A percentile compares a stretch with the other conserved stretches of the same genome.
phyloP scores from a whole-genome alignment of 2,888 invertebrate species.

The Dilophus febrilis region DNA sequence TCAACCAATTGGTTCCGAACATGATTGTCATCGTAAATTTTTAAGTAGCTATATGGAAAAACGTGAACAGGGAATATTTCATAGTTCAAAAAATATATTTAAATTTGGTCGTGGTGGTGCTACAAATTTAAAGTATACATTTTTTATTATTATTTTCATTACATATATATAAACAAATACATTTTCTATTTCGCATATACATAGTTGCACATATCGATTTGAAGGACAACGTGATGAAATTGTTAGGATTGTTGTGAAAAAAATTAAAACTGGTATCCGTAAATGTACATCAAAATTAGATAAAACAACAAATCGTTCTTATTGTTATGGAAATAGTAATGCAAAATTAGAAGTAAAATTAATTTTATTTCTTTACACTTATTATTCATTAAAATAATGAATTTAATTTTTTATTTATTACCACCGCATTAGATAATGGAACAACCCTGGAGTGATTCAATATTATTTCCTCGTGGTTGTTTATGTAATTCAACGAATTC shows the following conservation, averaged over 20 bases:
- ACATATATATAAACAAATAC: background rate
- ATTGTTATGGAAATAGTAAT: slow-evolving; percentile 52
- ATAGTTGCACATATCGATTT: slow-evolving; percentile 72
- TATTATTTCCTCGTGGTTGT: slow-evolving; percentile 60
- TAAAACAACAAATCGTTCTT: slow-evolving; percentile 48
- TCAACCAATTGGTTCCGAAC: slow-evolving; percentile 50
- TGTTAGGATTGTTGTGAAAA: slow-evolving; percentile 57
- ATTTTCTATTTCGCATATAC: background rate
- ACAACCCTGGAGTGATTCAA: slow-evolving; percentile 52
- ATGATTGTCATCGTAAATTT: slow-evolving; percentile 57
- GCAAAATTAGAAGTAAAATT: slow-evolving; percentile 40
- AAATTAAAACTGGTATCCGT: slow-evolving; percentile 45
- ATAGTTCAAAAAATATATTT: slow-evolving; percentile 67
- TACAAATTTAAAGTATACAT: slow-evolving; percentile 51
- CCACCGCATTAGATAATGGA: slow-evolving; percentile 56
- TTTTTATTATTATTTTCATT: background rate
- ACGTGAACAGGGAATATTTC: slow-evolving; percentile 52
- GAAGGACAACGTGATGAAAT: slow-evolving; percentile 71
- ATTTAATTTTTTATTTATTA: background rate
- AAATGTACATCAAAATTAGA: slow-evolving; percentile 27
- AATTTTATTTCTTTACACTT: background rate
- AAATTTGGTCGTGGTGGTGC: slow-evolving; percentile 73
- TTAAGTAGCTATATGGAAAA: slow-evolving; percentile 38
- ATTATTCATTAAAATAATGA: background rate
- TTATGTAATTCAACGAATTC: slow-evolving; percentile 44